Evolutionary conservation across 1,140 invertebrate species (phyloP).

Genomic region (Penaeus chinensis): DNA sequence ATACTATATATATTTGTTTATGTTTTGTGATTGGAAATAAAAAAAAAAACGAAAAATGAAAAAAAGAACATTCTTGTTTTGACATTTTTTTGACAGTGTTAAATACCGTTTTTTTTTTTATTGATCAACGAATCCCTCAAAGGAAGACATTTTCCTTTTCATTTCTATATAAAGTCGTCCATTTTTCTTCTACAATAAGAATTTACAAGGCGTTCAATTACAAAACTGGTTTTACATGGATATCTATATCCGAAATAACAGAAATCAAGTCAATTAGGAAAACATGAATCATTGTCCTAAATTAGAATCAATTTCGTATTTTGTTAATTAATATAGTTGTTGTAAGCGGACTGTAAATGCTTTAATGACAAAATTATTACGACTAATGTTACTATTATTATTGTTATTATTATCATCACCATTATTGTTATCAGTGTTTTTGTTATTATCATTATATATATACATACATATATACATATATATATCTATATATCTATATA

Average conservation of each 20-base stretch:
- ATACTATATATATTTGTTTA: too few relatives aligned
- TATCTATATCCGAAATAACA: too few relatives aligned
- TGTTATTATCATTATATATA: background rate
- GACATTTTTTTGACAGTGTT: too few relatives aligned
- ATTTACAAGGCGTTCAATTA: too few relatives aligned
- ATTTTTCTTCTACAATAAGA: too few relatives aligned
- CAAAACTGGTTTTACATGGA: too few relatives aligned
- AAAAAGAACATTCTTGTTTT: background rate
- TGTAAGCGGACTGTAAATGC: background rate
- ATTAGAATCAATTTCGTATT: too few relatives aligned
- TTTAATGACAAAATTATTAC: background rate
- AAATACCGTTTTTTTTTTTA: background rate
- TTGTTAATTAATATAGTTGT: background rate
- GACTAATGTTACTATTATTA: background rate
- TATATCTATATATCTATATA: slow-evolving; percentile 11
- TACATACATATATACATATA: background rate
- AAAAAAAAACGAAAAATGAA: background rate
- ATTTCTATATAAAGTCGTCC: too few relatives aligned
- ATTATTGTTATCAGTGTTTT: background rate
- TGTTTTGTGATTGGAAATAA: background rate
- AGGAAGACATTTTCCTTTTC: too few relatives aligned
- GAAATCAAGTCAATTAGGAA: too few relatives aligned
- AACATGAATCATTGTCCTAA: too few relatives aligned
- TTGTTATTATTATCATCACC: background rate
- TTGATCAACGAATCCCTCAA: too few relatives aligned